phyloP scores from a whole-genome alignment of 2,797 vertebrate species.

The Triplophysa bombifrons region DNA sequence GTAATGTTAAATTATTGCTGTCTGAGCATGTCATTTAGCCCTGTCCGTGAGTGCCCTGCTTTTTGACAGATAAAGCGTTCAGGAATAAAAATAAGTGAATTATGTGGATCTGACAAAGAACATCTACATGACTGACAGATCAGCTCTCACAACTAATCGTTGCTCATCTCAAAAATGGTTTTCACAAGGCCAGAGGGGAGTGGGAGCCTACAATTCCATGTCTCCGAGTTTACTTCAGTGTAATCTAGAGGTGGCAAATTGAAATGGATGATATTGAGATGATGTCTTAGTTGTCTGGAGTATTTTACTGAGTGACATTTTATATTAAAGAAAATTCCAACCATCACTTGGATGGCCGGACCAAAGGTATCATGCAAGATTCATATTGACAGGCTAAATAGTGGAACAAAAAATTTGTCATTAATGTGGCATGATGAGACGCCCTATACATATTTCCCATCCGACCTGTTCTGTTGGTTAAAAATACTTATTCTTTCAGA shows the following conservation, averaged over 20 bases:
- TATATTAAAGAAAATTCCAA: not conserved
- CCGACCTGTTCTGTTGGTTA: not conserved
- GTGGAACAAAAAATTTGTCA: not conserved
- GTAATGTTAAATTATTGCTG: constrained; percentile 1
- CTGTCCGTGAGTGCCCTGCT: not conserved
- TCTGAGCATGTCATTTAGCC: not conserved
- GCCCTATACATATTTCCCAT: too few relatives aligned
- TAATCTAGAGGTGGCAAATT: constrained; percentile 36
- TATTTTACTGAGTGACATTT: not conserved
- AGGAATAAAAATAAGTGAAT: constrained; percentile 16
- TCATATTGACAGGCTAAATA: not conserved
- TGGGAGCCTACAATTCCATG: constrained; percentile 8
- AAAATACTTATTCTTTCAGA: not conserved
- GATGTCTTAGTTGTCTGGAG: not conserved
- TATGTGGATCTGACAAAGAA: constrained; percentile 1
- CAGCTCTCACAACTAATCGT: constrained; percentile 22
- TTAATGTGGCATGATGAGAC: not conserved
- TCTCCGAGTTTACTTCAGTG: not conserved
- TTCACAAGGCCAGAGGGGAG: constrained; percentile 9
- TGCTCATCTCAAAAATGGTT: constrained; percentile 3
- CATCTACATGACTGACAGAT: constrained; percentile 33
- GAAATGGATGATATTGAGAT: constrained; percentile 11
- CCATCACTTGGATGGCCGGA: not conserved
- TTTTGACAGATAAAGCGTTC: not conserved
- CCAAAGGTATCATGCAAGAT: not conserved